Evolutionary conservation across 2,113 vertebrate species (phyloP).

Genomic region (Morphnarchus princeps): DNA sequence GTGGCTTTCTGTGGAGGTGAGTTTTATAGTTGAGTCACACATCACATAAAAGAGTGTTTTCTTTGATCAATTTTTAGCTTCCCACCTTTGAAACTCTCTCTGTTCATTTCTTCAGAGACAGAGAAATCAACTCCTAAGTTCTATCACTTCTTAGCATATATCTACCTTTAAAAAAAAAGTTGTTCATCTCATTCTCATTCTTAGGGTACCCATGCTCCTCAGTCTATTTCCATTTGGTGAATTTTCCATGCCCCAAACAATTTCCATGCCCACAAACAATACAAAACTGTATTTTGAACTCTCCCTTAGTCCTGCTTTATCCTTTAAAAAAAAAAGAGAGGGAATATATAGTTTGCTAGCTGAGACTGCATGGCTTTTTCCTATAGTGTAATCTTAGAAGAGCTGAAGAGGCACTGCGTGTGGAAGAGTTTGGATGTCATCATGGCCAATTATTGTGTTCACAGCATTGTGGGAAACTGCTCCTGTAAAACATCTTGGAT

Average conservation of each 20-base stretch:
- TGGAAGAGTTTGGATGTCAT: background rate
- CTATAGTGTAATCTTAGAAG: background rate
- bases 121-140: background rate
- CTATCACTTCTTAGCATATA: background rate
- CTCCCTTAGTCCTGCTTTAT: background rate
- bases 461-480: background rate
- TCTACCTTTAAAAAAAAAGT: background rate
- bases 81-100: background rate
- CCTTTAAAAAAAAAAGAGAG: background rate
- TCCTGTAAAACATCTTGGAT: background rate
- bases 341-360: background rate
- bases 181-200: background rate
- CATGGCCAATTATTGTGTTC: background rate
- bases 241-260: background rate
- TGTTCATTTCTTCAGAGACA: background rate
- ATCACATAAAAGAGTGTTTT: background rate
- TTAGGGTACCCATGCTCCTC: background rate
- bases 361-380: background rate
- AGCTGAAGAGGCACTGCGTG: background rate
- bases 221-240: background rate
- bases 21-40: slow-evolving; percentile 7
- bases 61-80: slow-evolving; percentile 42
- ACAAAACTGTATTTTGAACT: background rate
- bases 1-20: background rate
- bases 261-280: background rate